phyloP scores from a whole-genome alignment of 1,140 invertebrate genomes.

The Maniola jurtina region DNA sequence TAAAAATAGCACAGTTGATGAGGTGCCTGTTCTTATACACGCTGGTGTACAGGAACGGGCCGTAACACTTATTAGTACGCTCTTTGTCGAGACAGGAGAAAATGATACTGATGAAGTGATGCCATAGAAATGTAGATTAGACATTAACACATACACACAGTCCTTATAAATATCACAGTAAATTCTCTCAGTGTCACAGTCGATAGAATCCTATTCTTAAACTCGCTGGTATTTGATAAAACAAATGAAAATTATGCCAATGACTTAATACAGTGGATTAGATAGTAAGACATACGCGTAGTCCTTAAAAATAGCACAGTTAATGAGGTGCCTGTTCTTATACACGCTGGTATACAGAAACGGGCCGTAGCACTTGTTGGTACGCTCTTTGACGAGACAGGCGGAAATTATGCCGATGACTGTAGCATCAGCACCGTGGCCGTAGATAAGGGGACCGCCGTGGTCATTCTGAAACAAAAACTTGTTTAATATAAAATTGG shows the following conservation, averaged over 20 bases:
- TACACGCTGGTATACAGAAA: conserved; percentile 68
- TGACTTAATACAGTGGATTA: too few species aligned
- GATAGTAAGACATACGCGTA: conserved; percentile 64
- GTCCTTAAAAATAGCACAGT: conserved; percentile 64
- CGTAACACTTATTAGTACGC: conserved; percentile 62
- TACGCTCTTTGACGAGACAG: conserved; percentile 59
- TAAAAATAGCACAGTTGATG: conserved; percentile 63
- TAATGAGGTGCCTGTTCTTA: conserved; percentile 65
- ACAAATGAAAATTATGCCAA: too few species aligned
- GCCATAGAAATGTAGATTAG: too few species aligned
- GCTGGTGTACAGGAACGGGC: conserved; percentile 68
- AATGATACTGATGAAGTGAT: conserved; percentile 59
- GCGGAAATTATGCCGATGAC: conserved; percentile 62
- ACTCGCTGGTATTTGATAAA: too few species aligned
- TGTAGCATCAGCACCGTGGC: conserved; percentile 46
- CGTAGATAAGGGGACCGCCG: conserved; percentile 59
- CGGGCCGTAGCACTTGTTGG: conserved; percentile 66
- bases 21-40: conserved; percentile 65
- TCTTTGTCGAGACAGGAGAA: conserved; percentile 64
- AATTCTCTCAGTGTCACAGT: too few species aligned
- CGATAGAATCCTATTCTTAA: too few species aligned
- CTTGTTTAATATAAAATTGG: too few species aligned
- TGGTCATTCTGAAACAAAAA: conserved; percentile 53
- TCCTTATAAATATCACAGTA: too few species aligned
- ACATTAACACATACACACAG: too few species aligned